phyloP scores from a whole-genome alignment of 2,797 vertebrate species.

The Carcharodon carcharias region DNA sequence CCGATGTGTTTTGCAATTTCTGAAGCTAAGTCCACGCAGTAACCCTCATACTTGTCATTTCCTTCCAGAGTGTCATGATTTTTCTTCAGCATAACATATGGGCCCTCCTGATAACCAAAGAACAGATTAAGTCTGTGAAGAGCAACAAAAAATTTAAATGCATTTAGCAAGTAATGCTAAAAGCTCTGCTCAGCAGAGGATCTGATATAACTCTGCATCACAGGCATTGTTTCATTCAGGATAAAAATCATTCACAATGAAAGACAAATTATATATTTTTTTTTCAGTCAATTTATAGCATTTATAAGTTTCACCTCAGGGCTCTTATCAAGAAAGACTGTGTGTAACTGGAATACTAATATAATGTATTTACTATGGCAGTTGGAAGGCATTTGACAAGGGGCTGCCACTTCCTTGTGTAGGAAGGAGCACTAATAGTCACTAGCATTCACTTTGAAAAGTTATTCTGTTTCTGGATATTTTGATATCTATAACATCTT shows the following conservation, averaged over 20 bases:
- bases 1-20: slow-evolving; percentile 98
- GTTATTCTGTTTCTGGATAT: background rate
- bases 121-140: slow-evolving; percentile 19
- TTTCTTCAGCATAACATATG: slow-evolving; percentile 99
- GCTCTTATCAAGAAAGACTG: background rate
- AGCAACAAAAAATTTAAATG: background rate
- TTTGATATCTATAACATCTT: background rate
- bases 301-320: background rate
- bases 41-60: slow-evolving; percentile 95
- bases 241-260: slow-evolving; percentile 1
- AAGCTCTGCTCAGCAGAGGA: background rate
- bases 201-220: background rate
- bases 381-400: background rate
- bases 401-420: background rate
- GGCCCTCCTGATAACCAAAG: slow-evolving; percentile 80
- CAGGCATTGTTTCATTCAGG: background rate
- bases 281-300: background rate
- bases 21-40: slow-evolving; percentile 96
- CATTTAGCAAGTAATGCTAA: background rate
- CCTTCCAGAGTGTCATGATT: slow-evolving; percentile 96
- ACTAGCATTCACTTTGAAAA: background rate
- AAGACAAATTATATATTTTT: background rate
- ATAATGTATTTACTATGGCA: background rate
- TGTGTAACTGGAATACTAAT: background rate
- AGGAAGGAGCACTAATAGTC: background rate